Percentiles rank a stretch among this genome's conserved stretches.
phyloP scores from a whole-genome alignment of 2,113 vertebrate species.

The Athene cunicularia region DNA sequence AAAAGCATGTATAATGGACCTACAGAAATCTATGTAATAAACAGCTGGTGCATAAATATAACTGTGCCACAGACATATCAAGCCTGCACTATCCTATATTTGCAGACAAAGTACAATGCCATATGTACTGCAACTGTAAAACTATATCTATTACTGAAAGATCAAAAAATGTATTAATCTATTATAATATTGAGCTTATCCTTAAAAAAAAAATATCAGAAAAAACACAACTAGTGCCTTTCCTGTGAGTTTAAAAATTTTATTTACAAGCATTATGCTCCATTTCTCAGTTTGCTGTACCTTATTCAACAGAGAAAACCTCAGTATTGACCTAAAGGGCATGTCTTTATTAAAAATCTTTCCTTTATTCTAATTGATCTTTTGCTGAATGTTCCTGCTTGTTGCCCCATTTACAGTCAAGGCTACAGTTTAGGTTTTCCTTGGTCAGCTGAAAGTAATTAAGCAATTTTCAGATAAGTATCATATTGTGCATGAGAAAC shows the following conservation, averaged over 20 bases:
- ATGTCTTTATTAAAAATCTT: not conserved
- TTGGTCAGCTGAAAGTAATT: not conserved
- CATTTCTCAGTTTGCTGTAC: not conserved
- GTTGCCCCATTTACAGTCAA: not conserved
- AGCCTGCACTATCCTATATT: not conserved
- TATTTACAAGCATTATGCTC: not conserved
- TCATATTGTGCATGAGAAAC: not conserved
- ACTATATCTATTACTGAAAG: not conserved
- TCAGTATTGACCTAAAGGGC: not conserved
- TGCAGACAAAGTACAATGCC: not conserved
- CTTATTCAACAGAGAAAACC: not conserved
- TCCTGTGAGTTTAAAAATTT: not conserved
- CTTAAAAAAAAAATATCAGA: not conserved
- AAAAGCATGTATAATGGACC: not conserved
- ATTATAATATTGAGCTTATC: not conserved
- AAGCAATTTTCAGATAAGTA: not conserved
- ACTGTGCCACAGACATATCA: not conserved
- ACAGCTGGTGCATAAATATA: not conserved
- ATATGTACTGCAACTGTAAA: not conserved
- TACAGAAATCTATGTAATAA: not conserved
- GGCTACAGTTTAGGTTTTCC: not conserved
- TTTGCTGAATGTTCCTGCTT: not conserved
- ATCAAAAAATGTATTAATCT: not conserved
- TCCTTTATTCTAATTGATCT: not conserved
- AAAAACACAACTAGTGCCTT: not conserved